phyloP scores from a whole-genome alignment of 2,888 invertebrate genomes.

The Steinernema hermaphroditum region DNA sequence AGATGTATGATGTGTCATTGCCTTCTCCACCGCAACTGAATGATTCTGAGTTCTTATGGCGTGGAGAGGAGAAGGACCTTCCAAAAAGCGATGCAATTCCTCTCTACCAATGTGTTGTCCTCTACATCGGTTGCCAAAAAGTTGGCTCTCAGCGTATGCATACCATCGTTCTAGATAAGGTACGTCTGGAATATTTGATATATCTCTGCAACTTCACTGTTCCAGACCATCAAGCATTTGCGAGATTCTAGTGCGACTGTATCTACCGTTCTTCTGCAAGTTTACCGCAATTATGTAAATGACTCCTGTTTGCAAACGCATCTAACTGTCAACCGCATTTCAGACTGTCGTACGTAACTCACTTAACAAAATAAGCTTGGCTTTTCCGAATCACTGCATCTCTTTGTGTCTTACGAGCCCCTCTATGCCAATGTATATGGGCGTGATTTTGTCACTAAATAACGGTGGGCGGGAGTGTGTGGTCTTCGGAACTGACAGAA shows the following conservation, averaged over 20 bases:
- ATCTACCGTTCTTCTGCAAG: background rate
- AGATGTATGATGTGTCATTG: background rate
- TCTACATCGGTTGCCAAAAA: background rate
- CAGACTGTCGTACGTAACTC: background rate
- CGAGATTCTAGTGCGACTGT: background rate
- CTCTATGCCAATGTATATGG: constrained; percentile 11
- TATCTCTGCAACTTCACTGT: background rate
- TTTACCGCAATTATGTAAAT: background rate
- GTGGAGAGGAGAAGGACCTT: background rate
- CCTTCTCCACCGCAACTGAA: background rate
- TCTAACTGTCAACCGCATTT: background rate
- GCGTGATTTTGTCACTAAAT: background rate
- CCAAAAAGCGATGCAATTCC: background rate
- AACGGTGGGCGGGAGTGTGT: constrained; percentile 15
- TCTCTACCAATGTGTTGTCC: constrained; percentile 9
- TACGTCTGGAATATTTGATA: background rate
- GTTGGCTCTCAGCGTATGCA: background rate
- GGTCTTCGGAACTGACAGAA: constrained; percentile 23
- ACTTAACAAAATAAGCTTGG: background rate
- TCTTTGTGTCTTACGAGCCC: background rate
- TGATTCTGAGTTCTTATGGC: background rate
- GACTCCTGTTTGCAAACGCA: background rate
- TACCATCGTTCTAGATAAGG: background rate
- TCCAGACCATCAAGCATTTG: constrained; percentile 22
- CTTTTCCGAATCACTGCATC: constrained; percentile 3